These are phyloP conservation scores for Notocelia uddmanniana DNA, from an alignment of 2,888 invertebrate genomes.

Conservation along the genomic window DNA sequence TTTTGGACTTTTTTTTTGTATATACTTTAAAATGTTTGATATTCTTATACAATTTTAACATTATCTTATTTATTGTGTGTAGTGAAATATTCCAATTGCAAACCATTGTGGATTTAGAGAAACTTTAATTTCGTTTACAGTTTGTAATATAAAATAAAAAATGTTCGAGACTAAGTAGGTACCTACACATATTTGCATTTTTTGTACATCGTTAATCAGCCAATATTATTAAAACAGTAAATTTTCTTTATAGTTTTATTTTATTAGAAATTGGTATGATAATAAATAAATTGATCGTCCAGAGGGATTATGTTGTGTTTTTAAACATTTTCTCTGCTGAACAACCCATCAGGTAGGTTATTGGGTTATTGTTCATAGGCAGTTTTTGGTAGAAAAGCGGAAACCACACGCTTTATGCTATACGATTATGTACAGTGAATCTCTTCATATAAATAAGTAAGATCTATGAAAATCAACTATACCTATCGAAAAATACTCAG, in stretches of 20 bases:
- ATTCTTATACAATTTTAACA: slow-evolving; percentile 83
- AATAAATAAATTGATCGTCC: not conserved
- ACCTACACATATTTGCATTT: slow-evolving; percentile 18
- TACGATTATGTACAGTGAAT: not conserved
- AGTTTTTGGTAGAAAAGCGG: not conserved
- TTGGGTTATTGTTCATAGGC: not conserved
- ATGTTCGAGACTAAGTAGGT: slow-evolving; percentile 64
- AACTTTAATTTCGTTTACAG: slow-evolving; percentile 56
- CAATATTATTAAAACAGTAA: slow-evolving; percentile 69
- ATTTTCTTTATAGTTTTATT: slow-evolving; percentile 61
- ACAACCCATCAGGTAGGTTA: not conserved
- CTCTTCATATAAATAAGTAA: not conserved
- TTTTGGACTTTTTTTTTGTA: slow-evolving; percentile 79
- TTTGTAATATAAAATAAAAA: slow-evolving; percentile 62
- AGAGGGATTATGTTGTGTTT: not conserved
- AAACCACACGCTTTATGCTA: too few species aligned
- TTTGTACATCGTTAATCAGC: slow-evolving; percentile 53
- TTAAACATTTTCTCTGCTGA: not conserved
- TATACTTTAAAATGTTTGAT: slow-evolving; percentile 80
- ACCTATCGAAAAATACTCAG: not conserved
- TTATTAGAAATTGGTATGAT: not conserved
- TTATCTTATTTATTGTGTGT: slow-evolving; percentile 73
- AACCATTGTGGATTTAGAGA: slow-evolving; percentile 54
- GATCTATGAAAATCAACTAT: too few species aligned
- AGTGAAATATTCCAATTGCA: slow-evolving; percentile 56